Percentiles rank a stretch among this genome's conserved stretches.
These are phyloP conservation scores for Campylomormyrus numenius DNA, from an alignment of 2,113 vertebrate genomes.

Conservation along the genomic window DNA sequence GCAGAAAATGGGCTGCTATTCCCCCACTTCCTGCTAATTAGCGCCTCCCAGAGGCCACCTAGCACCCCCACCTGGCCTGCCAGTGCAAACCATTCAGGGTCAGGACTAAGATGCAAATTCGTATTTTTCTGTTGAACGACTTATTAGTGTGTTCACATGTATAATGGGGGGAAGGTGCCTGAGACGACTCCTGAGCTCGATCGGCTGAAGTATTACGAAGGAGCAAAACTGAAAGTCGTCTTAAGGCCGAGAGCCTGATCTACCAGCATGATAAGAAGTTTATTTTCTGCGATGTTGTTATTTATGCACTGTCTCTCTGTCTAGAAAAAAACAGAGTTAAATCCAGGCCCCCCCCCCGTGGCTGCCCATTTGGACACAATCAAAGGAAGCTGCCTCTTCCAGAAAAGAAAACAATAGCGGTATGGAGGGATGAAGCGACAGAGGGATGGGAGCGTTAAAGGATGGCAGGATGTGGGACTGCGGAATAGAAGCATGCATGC, in stretches of 20 bases:
- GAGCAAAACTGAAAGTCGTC: background rate
- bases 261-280: background rate
- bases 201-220: background rate
- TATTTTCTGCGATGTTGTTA: background rate
- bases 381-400: conserved; percentile 1
- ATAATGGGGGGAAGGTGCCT: background rate
- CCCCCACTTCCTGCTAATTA: conserved; percentile 15
- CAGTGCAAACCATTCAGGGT: background rate
- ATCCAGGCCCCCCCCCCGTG: background rate
- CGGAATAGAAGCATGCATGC: background rate
- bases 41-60: background rate
- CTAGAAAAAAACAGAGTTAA: background rate
- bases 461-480: conserved; percentile 1
- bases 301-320: background rate
- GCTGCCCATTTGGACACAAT: conserved; percentile 16
- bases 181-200: background rate
- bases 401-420: conserved; percentile 13
- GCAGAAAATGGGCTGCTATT: background rate
- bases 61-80: conserved; percentile 11
- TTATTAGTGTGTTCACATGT: background rate
- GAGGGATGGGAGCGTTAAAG: conserved; percentile 5
- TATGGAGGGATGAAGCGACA: conserved; percentile 6
- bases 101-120: background rate
- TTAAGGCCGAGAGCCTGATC: background rate
- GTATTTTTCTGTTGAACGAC: background rate